phyloP scores from a whole-genome alignment of 2,888 invertebrate genomes.

The Polymixis lichenea region DNA sequence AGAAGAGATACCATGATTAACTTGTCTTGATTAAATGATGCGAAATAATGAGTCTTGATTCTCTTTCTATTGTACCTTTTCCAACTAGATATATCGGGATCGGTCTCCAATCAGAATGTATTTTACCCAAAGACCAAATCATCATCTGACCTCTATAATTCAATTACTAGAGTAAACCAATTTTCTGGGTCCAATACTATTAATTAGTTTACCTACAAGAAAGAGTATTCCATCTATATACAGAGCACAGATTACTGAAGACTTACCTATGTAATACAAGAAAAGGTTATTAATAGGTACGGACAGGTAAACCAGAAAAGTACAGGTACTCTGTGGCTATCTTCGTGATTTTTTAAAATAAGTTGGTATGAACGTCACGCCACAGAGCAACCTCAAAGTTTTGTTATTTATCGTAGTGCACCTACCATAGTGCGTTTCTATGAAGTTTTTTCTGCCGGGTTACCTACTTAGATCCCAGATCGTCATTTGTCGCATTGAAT shows the following conservation, averaged over 20 bases:
- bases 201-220: constrained; percentile 5
- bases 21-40: constrained; percentile 2
- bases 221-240: background rate
- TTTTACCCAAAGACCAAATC: constrained; percentile 34
- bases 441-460: background rate
- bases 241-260: constrained; percentile 16
- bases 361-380: too few relatives aligned
- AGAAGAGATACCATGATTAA: background rate
- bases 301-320: too few relatives aligned
- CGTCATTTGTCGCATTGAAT: background rate
- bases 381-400: background rate
- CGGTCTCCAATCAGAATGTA: constrained; percentile 32
- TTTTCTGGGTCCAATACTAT: constrained; percentile 26
- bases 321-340: too few relatives aligned
- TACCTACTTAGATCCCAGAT: background rate
- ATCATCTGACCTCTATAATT: constrained; percentile 46
- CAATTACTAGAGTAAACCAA: constrained; percentile 34
- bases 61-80: background rate
- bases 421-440: background rate
- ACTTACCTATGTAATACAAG: constrained; percentile 8
- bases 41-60: constrained; percentile 10
- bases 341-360: background rate
- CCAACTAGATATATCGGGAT: constrained; percentile 6
- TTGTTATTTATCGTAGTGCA: background rate
- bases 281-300: background rate